A percentile compares a stretch with the other conserved stretches of the same genome.
Conservation (phyloP, 2,797 vertebrate species). For the Pseudomugil gertrudae region DNA sequence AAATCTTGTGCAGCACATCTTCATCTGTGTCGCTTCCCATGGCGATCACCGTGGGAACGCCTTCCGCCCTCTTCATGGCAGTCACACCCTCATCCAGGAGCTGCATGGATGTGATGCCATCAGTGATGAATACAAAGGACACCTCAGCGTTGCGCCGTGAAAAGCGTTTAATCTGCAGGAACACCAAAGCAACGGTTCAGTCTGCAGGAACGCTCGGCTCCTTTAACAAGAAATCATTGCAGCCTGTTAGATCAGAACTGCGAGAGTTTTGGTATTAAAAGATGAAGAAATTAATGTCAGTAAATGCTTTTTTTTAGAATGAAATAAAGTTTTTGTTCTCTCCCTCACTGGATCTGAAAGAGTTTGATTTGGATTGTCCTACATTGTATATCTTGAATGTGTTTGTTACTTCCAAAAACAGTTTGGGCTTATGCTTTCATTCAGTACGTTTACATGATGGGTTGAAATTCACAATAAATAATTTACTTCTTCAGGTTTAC, state of each 20-base stretch:
- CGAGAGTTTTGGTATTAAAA: background rate
- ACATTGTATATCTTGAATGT: background rate
- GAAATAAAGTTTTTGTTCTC: background rate
- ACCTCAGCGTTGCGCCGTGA: slow-evolving; percentile 91
- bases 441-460: too few species aligned
- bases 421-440: background rate
- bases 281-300: background rate
- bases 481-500: too few species aligned
- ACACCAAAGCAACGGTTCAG: background rate
- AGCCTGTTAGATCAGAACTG: background rate
- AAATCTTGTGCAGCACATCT: slow-evolving; percentile 88
- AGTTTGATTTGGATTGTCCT: background rate
- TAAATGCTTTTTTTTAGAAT: background rate
- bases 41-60: slow-evolving; percentile 90
- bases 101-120: slow-evolving; percentile 87
- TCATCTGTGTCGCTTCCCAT: slow-evolving; percentile 89
- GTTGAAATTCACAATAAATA: too few species aligned
- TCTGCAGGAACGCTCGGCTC: background rate
- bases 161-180: slow-evolving; percentile 45
- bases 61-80: slow-evolving; percentile 91
- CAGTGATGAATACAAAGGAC: slow-evolving; percentile 94
- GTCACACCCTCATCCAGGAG: slow-evolving; percentile 89
- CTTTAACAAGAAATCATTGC: too few species aligned
- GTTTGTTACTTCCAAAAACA: background rate
- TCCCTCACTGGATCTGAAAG: background rate